Evolutionary conservation across 2,888 invertebrate species (phyloP).

Genomic region (Congeria kusceri): DNA sequence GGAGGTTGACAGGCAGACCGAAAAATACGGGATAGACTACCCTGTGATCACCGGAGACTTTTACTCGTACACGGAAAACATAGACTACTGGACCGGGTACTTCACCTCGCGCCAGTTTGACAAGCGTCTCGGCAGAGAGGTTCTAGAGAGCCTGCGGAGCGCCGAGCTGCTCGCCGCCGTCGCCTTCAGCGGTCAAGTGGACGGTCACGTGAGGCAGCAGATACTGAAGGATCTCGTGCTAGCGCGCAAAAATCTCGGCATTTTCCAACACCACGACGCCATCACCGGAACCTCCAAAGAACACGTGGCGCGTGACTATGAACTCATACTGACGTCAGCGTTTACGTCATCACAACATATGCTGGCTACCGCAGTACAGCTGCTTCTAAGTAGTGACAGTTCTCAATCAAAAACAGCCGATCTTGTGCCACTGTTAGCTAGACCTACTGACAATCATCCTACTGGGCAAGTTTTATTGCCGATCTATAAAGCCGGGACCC

Average conservation of each 20-base stretch:
- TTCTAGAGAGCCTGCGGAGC: constrained; percentile 77
- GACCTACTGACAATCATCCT: constrained; percentile 23
- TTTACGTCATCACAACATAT: constrained; percentile 44
- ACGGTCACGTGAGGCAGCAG: constrained; percentile 3
- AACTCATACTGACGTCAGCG: constrained; percentile 68
- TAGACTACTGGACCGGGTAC: constrained; percentile 98
- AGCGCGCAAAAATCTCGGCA: constrained; percentile 92
- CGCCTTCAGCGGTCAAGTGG: constrained; percentile 37
- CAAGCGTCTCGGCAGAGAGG: constrained; percentile 89
- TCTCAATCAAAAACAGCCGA: not conserved
- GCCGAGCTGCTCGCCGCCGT: constrained; percentile 77
- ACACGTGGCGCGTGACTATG: constrained; percentile 96
- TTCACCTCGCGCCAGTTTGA: constrained; percentile 91
- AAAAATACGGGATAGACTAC: constrained; percentile 48
- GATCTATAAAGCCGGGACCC: constrained; percentile 20
- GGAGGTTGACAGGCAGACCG: constrained; percentile 47
- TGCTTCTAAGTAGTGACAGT: constrained; percentile 12
- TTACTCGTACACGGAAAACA: constrained; percentile 94
- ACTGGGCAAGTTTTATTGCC: constrained; percentile 41
- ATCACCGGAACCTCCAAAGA: constrained; percentile 98
- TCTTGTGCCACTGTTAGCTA: constrained; percentile 12
- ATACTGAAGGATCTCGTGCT: constrained; percentile 52
- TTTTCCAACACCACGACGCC: constrained; percentile 99
- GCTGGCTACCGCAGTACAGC: constrained; percentile 32
- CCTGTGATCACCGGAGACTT: constrained; percentile 96